These are phyloP conservation scores for Artibeus jamaicensis DNA, from an alignment of 2,797 vertebrate genomes.

Conservation along the genomic window DNA sequence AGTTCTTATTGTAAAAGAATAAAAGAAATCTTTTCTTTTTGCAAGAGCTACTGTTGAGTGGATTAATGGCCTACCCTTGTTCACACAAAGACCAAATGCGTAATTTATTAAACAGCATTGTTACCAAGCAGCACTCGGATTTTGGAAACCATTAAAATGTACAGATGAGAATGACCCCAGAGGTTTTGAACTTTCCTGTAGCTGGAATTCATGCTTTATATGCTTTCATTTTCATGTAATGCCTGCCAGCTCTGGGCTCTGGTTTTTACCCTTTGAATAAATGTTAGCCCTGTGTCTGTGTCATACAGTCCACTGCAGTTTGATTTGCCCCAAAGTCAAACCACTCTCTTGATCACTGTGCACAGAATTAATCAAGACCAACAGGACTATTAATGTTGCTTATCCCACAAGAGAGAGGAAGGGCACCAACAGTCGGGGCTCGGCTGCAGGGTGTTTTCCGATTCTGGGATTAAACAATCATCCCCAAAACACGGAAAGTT, in stretches of 20 bases:
- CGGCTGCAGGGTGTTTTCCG: conserved; percentile 2
- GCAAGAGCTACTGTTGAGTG: background rate
- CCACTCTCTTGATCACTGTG: conserved; percentile 43
- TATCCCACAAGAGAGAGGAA: background rate
- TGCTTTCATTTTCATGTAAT: conserved; percentile 14
- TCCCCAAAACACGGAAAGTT: background rate
- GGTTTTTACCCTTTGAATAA: conserved; percentile 39
- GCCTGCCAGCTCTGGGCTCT: background rate
- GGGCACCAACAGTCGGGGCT: background rate
- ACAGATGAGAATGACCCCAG: background rate
- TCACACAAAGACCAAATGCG: background rate
- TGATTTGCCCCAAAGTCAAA: conserved; percentile 67
- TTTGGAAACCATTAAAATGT: conserved; percentile 35
- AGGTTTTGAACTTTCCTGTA: background rate
- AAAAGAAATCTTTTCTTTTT: background rate
- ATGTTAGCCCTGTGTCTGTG: background rate
- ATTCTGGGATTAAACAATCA: background rate
- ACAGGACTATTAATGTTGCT: conserved; percentile 52
- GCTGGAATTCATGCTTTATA: background rate
- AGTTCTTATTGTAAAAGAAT: conserved; percentile 15
- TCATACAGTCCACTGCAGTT: background rate
- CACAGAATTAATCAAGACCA: conserved; percentile 66
- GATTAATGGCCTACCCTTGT: background rate
- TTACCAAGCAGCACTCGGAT: conserved; percentile 12
- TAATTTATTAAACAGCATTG: background rate